Conservation (phyloP, 2,113 vertebrate species). For the Anguilla japonica region DNA sequence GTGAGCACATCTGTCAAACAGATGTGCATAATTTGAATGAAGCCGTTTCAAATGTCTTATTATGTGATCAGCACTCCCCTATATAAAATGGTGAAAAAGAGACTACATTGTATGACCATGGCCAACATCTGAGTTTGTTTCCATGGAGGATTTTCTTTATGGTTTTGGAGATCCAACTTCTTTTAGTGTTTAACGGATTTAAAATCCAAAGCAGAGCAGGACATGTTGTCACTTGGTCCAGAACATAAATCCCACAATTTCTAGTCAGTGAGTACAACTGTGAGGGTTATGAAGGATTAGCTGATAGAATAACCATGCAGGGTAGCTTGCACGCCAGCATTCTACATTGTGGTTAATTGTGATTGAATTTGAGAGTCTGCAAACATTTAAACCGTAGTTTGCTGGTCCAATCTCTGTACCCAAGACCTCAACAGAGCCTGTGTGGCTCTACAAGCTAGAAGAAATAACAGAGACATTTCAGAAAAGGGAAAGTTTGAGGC, state of each 20-base stretch:
- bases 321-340: not conserved
- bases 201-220: slow-evolving; percentile 14
- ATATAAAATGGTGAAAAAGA: slow-evolving; percentile 5
- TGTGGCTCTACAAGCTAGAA: not conserved
- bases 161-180: slow-evolving; percentile 6
- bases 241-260: slow-evolving; percentile 4
- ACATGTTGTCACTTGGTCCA: not conserved
- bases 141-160: slow-evolving; percentile 19
- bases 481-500: not conserved
- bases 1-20: not conserved
- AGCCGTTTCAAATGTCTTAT: not conserved
- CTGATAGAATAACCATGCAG: not conserved
- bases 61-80: not conserved
- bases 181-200: slow-evolving; percentile 21
- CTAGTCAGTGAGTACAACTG: not conserved
- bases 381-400: not conserved
- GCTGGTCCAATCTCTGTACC: not conserved
- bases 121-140: slow-evolving; percentile 19
- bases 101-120: not conserved
- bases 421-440: not conserved
- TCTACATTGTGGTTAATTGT: not conserved
- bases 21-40: not conserved
- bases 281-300: slow-evolving; percentile 3
- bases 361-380: not conserved
- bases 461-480: not conserved